Conservation (phyloP, 1,140 invertebrate genomes). For the Aphis gossypii region DNA sequence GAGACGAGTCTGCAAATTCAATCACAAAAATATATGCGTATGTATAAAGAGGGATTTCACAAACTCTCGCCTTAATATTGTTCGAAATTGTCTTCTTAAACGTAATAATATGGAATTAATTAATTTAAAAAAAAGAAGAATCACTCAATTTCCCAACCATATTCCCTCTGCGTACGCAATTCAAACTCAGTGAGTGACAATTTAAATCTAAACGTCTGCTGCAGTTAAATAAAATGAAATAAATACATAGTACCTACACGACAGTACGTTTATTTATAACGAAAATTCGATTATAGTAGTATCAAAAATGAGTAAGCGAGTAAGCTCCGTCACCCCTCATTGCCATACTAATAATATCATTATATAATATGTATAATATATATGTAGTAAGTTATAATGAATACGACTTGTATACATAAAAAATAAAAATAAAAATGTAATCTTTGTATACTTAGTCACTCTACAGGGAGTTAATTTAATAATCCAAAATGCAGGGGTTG, state of each 20-base stretch:
- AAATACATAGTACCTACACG: neutral
- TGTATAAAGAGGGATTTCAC: neutral
- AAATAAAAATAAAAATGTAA: neutral
- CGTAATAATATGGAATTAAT: neutral
- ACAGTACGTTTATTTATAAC: neutral
- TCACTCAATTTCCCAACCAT: neutral
- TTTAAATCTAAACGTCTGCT: neutral
- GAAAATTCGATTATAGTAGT: neutral
- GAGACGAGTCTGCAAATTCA: neutral
- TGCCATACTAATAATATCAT: neutral
- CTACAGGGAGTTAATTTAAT: neutral
- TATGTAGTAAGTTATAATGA: neutral
- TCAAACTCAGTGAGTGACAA: neutral
- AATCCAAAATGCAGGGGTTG: neutral
- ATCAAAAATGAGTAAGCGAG: neutral
- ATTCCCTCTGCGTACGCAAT: neutral
- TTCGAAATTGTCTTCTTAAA: neutral
- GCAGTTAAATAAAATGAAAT: neutral
- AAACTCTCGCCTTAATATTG: neutral
- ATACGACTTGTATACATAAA: neutral
- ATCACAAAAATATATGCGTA: neutral
- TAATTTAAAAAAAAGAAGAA: neutral
- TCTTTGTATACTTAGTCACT: neutral
- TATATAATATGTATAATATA: neutral
- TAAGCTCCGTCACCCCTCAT: neutral